Evolutionary conservation across 2,797 vertebrate species (phyloP), one percentile per base, ranked within the genome.

Genomic region (Onychomys leucogaster): DNA sequence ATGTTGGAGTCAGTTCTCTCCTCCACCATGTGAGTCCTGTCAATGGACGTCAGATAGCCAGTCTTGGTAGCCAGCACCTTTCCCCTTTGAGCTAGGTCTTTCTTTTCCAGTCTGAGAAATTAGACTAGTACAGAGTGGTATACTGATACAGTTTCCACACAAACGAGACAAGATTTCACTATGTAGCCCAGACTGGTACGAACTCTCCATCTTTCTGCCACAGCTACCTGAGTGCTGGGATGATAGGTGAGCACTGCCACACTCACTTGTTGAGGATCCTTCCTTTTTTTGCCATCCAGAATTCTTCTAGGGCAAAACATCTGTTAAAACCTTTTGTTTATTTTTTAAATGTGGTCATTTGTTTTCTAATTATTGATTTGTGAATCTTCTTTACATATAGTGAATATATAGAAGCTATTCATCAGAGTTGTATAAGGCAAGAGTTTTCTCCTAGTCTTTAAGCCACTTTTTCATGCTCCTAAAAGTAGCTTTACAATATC

Each of bases 401-500:
- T 89, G 67, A 95, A 43, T 84, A n/a, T n/a, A n/a, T n/a, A 84
- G 84, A 90, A 71, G 16, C 25, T 11, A 46, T 89, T 14, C 41
- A 75, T 89, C 63, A 78, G 57, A 75, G 76, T 41, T 17, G 11
- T 87, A 3, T 84, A 19, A 78, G 49, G 8, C 55, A 73, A 65
- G 88, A 59, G 65, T 91, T 94, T 92, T 78, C 27, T 94, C 34
- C 71, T 2, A 46, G 11, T 63, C 43, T 80, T 63, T 75, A 69
- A 16, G 23, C 92, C 87, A 12, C 57, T 12, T 88, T 93, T 87
- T 69, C 1, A 59, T 71, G 91, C 84, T 81, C 49, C 41, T 84
- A 67, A n/a, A 84, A 94, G 59, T 84, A 34, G 5, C 80, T 94
- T 92, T 95, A 21, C 29, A 91, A 94, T 23, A 76, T 19, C n/a